phyloP scores from a whole-genome alignment of 1,140 invertebrate genomes.

The Brachionus koreanus region DNA sequence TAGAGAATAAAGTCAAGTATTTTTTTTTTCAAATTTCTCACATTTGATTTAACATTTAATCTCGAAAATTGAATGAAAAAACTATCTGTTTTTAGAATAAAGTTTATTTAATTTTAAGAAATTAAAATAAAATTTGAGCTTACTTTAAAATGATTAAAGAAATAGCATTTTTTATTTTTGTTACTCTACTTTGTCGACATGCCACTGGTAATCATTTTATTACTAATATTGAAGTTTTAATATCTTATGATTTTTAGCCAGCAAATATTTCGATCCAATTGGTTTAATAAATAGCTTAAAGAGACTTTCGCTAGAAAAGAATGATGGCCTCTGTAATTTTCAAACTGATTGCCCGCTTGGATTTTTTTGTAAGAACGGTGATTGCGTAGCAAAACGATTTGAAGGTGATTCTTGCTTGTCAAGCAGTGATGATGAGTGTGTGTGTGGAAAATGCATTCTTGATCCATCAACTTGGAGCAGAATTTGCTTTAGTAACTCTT shows the following conservation, averaged over 20 bases:
- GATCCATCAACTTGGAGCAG: conserved; percentile 7
- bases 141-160: not conserved
- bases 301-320: not conserved
- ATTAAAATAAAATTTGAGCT: not conserved
- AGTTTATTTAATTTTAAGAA: not conserved
- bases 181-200: not conserved
- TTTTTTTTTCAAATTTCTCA: not conserved
- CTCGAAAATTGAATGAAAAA: not conserved
- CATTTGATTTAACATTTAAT: not conserved
- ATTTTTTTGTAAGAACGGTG: conserved; percentile 37
- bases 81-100: not conserved
- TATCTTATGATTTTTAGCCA: not conserved
- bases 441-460: conserved; percentile 22
- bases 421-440: not conserved
- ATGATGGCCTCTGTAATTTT: not conserved
- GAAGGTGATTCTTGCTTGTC: conserved; percentile 35
- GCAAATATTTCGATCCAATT: not conserved
- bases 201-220: not conserved
- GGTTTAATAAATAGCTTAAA: not conserved
- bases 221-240: not conserved
- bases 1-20: no score
- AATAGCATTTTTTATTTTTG: not conserved
- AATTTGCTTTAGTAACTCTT: conserved; percentile 2
- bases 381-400: conserved; percentile 9
- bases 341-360: not conserved